These are phyloP conservation scores for Anticlea derivata DNA, from an alignment of 2,888 invertebrate genomes.

Conservation along the genomic window DNA sequence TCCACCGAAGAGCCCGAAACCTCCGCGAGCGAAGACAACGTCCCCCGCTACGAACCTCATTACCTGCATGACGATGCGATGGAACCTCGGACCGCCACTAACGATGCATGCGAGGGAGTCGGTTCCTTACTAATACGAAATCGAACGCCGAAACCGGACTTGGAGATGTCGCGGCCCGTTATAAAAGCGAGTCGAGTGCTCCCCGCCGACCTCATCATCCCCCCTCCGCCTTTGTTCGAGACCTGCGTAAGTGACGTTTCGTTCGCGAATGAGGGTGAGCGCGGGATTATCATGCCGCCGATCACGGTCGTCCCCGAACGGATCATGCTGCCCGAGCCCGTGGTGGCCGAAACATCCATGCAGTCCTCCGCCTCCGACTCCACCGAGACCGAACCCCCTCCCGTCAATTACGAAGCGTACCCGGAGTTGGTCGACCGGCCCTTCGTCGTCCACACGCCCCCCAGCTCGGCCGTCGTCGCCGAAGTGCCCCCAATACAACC, in stretches of 20 bases:
- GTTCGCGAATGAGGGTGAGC: conserved; percentile 52
- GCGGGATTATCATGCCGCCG: conserved; percentile 57
- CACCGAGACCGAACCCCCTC: conserved; percentile 72
- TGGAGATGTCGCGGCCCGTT: conserved; percentile 60
- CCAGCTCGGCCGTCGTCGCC: conserved; percentile 58
- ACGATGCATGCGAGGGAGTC: conserved; percentile 76
- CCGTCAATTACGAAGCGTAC: conserved; percentile 74
- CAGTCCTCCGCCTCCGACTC: conserved; percentile 74
- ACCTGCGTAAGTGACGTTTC: conserved; percentile 70
- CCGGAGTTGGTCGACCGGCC: conserved; percentile 50
- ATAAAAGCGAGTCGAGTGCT: conserved; percentile 61
- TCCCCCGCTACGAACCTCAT: conserved; percentile 56
- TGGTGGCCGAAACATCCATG: conserved; percentile 74
- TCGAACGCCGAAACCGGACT: conserved; percentile 56
- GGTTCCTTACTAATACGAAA: conserved; percentile 74
- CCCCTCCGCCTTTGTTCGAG: conserved; percentile 78
- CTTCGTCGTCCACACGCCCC: conserved; percentile 39
- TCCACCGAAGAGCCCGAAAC: conserved; percentile 60
- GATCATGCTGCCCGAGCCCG: conserved; percentile 67
- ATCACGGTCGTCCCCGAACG: conserved; percentile 71
- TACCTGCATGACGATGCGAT: conserved; percentile 59
- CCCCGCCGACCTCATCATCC: conserved; percentile 76
- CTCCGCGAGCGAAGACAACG: conserved; percentile 52
- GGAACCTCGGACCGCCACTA: conserved; percentile 60
- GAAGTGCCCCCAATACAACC: conserved; percentile 68